A percentile compares a stretch with the other conserved stretches of the same genome.
phyloP scores from a whole-genome alignment of 2,113 vertebrate genomes.

The Patagioenas fasciata region DNA sequence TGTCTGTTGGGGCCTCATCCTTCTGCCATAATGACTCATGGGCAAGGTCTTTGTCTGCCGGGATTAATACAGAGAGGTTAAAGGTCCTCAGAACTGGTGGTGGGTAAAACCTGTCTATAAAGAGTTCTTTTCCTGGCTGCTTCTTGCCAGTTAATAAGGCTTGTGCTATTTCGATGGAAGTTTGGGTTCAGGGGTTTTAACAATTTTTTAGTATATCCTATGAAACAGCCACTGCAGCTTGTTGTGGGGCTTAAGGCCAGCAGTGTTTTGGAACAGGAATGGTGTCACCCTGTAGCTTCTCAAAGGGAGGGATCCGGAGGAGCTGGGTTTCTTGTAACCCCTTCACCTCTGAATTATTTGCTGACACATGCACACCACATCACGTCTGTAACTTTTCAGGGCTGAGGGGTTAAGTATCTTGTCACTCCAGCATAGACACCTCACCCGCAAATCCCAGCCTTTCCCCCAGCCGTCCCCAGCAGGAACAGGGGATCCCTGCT shows the following conservation, averaged over 20 bases:
- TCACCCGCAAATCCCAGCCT: neutral
- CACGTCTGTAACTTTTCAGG: neutral
- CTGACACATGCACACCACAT: neutral
- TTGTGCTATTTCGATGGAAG: neutral
- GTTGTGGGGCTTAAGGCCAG: neutral
- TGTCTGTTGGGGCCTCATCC: neutral
- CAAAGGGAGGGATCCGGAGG: neutral
- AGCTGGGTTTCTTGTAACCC: neutral
- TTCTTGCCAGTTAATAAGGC: neutral
- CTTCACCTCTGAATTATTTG: slow-evolving; percentile 14
- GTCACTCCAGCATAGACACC: slow-evolving; percentile 8
- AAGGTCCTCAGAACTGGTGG: neutral
- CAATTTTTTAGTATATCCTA: neutral
- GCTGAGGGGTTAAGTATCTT: slow-evolving; percentile 40
- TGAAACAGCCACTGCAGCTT: neutral
- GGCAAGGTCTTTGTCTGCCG: neutral
- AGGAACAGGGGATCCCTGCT: neutral
- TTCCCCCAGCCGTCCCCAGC: neutral
- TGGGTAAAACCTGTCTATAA: neutral
- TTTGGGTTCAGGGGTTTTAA: no score
- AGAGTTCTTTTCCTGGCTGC: neutral
- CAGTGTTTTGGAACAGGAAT: neutral
- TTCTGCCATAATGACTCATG: neutral
- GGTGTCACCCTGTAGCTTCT: neutral
- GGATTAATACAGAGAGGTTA: neutral